These are phyloP conservation scores for Parnassius glacialis DNA, from an alignment of 2,888 invertebrate species.

Conservation along the genomic window DNA sequence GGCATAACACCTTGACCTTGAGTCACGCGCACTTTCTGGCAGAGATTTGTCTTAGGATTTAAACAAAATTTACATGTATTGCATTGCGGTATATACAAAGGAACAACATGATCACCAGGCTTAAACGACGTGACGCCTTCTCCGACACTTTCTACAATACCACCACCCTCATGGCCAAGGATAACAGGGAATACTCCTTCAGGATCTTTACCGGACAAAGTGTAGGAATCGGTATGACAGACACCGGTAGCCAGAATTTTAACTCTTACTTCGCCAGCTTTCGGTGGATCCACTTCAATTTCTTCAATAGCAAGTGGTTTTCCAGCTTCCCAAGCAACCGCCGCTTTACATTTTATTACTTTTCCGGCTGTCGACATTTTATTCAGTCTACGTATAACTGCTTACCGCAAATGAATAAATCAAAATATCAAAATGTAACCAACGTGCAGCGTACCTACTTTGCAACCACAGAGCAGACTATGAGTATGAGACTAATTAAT, in stretches of 20 bases:
- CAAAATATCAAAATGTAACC: slow-evolving; percentile 44
- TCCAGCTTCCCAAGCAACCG: slow-evolving; percentile 97
- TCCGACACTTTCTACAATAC: slow-evolving; percentile 98
- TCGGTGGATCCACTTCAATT: slow-evolving; percentile 96
- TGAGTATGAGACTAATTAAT: too few relatives aligned
- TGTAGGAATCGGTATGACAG: slow-evolving; percentile 97
- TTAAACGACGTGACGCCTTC: slow-evolving; percentile 93
- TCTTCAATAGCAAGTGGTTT: slow-evolving; percentile 94
- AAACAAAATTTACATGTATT: slow-evolving; percentile 97
- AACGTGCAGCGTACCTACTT: slow-evolving; percentile 1
- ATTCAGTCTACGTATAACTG: slow-evolving; percentile 11
- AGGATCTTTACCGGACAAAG: slow-evolving; percentile 92
- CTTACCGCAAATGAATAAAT: slow-evolving; percentile 36
- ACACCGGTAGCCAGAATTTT: slow-evolving; percentile 90
- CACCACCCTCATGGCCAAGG: slow-evolving; percentile 97
- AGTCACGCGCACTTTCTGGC: slow-evolving; percentile 93
- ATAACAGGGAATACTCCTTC: slow-evolving; percentile 96
- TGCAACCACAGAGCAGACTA: slow-evolving; percentile 1
- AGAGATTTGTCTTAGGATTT: slow-evolving; percentile 97
- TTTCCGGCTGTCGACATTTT: slow-evolving; percentile 75
- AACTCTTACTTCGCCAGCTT: slow-evolving; percentile 94
- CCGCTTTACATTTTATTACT: slow-evolving; percentile 95
- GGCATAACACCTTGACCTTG: slow-evolving; percentile 96
- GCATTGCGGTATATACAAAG: slow-evolving; percentile 98
- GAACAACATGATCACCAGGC: slow-evolving; percentile 98